These are phyloP conservation scores for Pangasius mekongensis DNA, from an alignment of 2,797 vertebrate species.

Conservation along the genomic window DNA sequence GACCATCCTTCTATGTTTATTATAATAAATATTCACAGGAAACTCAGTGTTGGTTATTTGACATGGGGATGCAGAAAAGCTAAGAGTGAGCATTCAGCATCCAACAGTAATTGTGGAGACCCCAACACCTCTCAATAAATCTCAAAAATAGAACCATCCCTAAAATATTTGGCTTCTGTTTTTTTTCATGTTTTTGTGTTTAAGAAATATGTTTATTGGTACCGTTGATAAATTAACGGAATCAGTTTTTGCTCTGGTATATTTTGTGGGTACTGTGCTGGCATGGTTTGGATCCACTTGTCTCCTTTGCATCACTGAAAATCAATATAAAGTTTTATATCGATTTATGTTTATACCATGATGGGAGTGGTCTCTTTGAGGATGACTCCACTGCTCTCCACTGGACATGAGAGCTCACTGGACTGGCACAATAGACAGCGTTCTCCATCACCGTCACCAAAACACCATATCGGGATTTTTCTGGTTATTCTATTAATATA, in stretches of 20 bases:
- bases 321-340: not conserved
- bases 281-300: not conserved
- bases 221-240: not conserved
- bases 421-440: not conserved
- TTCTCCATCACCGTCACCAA: not conserved
- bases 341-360: not conserved
- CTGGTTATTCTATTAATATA: not conserved
- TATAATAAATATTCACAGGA: not conserved
- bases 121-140: not conserved
- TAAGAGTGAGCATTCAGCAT: not conserved
- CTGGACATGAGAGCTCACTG: not conserved
- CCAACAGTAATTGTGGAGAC: not conserved
- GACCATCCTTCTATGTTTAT: not conserved
- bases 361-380: not conserved
- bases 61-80: not conserved
- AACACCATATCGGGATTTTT: not conserved
- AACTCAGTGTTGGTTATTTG: not conserved
- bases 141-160: not conserved
- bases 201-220: not conserved
- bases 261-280: not conserved
- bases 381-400: not conserved
- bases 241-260: not conserved
- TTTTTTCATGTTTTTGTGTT: not conserved
- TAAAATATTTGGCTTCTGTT: not conserved
- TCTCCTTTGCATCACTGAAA: not conserved